Evolutionary conservation across 92 coral and sea anemone species (phyloP), one percentile per base, ranked within the genome.

Genomic region (Porites lobata): DNA sequence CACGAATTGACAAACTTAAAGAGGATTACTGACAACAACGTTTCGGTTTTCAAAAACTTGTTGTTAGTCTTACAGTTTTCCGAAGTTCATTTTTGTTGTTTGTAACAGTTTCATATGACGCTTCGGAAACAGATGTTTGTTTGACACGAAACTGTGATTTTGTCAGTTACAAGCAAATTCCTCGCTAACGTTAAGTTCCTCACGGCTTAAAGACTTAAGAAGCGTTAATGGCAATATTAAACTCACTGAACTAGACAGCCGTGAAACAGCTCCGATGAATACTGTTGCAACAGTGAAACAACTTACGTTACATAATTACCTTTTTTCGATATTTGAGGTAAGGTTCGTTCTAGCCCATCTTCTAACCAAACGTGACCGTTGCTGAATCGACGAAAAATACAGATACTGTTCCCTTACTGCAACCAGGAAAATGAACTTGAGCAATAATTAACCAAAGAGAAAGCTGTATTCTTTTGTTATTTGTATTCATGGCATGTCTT

Each of bases 401-500:
- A 9, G 70, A 17, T 65, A 9, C 70, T 65, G 26, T 19, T 65
- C 26, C 0, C 20, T 65, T 65, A 65, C 70, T 65, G 20, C 70
- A 65, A 19, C 4, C 20, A 65, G 70, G 70, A 65, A 65, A 65
- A 65, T 65, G 9, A 65, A 65, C 43, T 32, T 32, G 43, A 65
- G 69, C 22, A 65, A 65, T 64, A 1, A 18, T 65, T 65, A 65
- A 18, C 10, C 17, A 11, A 8, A 65, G 70, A 12, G 70, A 65
- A 65, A 65, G 70, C 70, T 65, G 70, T 65, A 65, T 12, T 65
- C 70, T 65, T 65, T 19, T 65, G 21, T 20, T 20, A 65, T 18
- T 18, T 65, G 17, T 65, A 65, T 65, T 65, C 38, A 65, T 65
- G 26, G 32, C 70, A 65, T 65, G 70, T 65, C 70, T 65, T 65